phyloP scores from a whole-genome alignment of 2,797 vertebrate genomes.

The Pseudomugil gertrudae region DNA sequence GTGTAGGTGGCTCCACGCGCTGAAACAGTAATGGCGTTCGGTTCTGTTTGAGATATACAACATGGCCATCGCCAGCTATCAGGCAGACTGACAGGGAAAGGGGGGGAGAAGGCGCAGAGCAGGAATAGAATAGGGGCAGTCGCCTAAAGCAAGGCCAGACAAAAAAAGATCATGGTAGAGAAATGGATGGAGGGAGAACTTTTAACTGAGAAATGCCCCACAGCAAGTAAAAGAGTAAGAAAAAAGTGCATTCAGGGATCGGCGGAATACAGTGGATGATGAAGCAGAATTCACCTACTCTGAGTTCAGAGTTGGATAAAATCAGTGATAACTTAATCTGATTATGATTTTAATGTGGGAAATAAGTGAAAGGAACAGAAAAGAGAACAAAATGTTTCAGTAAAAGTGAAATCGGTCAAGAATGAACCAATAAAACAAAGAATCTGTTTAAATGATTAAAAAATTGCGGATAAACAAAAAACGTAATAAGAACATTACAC shows the following conservation, averaged over 20 bases:
- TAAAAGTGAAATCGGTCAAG: not conserved
- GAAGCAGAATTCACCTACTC: slow-evolving; percentile 12
- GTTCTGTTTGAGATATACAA: slow-evolving; percentile 91
- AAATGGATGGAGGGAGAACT: slow-evolving; percentile 25
- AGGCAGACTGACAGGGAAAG: slow-evolving; percentile 84
- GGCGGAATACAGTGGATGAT: slow-evolving; percentile 29
- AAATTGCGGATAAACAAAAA: slow-evolving; percentile 14
- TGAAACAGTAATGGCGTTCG: slow-evolving; percentile 98
- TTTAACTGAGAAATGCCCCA: slow-evolving; percentile 44
- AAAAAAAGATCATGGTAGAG: slow-evolving; percentile 44
- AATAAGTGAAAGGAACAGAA: not conserved
- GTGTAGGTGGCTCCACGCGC: slow-evolving; percentile 92
- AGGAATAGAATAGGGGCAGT: slow-evolving; percentile 47
- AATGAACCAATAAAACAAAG: not conserved
- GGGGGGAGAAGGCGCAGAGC: slow-evolving; percentile 67
- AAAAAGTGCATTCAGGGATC: slow-evolving; percentile 56
- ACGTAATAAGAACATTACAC: slow-evolving; percentile 26
- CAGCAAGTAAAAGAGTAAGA: slow-evolving; percentile 51
- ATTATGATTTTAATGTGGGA: slow-evolving; percentile 9
- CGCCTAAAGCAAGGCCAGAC: slow-evolving; percentile 51
- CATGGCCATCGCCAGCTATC: slow-evolving; percentile 84
- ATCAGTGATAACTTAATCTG: slow-evolving; percentile 12
- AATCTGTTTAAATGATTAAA: slow-evolving; percentile 5
- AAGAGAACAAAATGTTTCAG: not conserved
- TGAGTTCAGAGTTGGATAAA: slow-evolving; percentile 2